Base-by-base conservation (phyloP, 2,888 invertebrate species). In the Cataglyphis livida region DNA sequence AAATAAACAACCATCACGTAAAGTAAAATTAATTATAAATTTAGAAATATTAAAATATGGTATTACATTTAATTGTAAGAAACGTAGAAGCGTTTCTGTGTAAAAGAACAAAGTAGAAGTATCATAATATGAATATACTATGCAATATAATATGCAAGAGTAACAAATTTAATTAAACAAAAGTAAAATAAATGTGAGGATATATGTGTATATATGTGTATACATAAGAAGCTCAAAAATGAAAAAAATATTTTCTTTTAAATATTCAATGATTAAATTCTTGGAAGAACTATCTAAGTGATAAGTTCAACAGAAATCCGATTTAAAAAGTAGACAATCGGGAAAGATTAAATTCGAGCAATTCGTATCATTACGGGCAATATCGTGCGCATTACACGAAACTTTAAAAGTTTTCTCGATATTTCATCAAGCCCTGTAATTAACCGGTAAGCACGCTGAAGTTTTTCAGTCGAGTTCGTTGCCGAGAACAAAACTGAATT, bases 401-500 rank as follows among this genome's bases (percentile, higher is more conserved):
- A 68, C 78, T 79, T 79, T 68, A 70, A 70, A 70, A 79, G 70
- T 68, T 79, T 61, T 44, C 44, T 44, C 78, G 78, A 79, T 79
- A 79, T 79, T 79, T 79, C 70, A 79, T 70, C 78, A 70, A 79
- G 59, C 59, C 44, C 78, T 68, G 70, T 59, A 79, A 79, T 79
- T 79, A 79, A 79, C 78, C 68, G 59, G 78, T 70, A 70, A 79
- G 70, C 78, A 70, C 78, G 78, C 78, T 35, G 32, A 70, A 79
- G 78, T 79, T 79, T 79, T 79, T 79, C 70, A 79, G 59, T 54
- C 59, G 78, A 78, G 78, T 79, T 70, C 41, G 78, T 79, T 79
- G 78, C 68, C 78, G 78, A 68, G 78, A 79, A 79, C 78, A 79
- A 79, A 79, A 66, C 28, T 57, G 84, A 85, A 76, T 79, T 82